A percentile compares a stretch with the other conserved stretches of the same genome.
These are phyloP conservation scores for Copidosoma aretas DNA, from an alignment of 2,888 invertebrate genomes.

Conservation along the genomic window DNA sequence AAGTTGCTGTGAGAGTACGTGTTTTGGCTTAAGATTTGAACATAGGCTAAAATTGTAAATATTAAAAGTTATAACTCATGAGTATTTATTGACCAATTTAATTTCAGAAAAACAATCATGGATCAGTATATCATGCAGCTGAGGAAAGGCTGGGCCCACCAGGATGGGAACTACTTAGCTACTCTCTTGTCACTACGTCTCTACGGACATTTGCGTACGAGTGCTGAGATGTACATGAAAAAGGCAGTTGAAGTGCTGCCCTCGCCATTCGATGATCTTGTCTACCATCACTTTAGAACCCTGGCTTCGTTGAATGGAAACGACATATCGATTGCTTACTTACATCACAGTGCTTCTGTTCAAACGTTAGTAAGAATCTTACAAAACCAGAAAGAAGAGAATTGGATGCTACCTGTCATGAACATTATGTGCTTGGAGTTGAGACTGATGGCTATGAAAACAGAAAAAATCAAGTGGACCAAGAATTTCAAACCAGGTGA, in stretches of 20 bases:
- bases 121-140: background rate
- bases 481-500: conserved; percentile 69
- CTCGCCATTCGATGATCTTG: conserved; percentile 55
- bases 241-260: conserved; percentile 55
- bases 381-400: conserved; percentile 89
- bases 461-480: conserved; percentile 69
- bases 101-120: no score
- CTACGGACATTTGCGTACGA: conserved; percentile 46
- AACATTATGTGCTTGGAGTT: conserved; percentile 89
- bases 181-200: conserved; percentile 54
- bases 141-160: conserved; percentile 52
- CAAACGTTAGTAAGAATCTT: conserved; percentile 82
- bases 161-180: conserved; percentile 56
- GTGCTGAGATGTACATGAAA: conserved; percentile 51
- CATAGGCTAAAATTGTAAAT: no score
- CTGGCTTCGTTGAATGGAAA: conserved; percentile 64
- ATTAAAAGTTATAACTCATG: no score
- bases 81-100: no score
- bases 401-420: conserved; percentile 96
- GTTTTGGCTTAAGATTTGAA: no score
- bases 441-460: conserved; percentile 80
- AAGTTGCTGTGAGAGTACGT: no score
- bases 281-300: conserved; percentile 62
- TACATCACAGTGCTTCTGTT: conserved; percentile 78
- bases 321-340: conserved; percentile 72